phyloP scores from a whole-genome alignment of 1,140 invertebrate genomes.

The Cydia splendana region DNA sequence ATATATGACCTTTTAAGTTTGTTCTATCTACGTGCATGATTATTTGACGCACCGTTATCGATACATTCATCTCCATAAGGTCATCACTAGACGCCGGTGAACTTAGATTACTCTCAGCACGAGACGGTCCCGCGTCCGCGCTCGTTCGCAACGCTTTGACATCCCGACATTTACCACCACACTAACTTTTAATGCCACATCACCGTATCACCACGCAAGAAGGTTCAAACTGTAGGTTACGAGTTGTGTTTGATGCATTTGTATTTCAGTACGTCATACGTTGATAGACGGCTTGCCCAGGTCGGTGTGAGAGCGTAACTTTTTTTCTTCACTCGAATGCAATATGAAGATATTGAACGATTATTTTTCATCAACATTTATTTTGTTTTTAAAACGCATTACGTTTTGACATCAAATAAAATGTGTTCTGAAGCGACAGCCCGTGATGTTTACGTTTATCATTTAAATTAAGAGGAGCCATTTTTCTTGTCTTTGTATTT shows the following conservation, averaged over 20 bases:
- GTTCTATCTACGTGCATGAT: neutral
- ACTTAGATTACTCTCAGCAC: constrained; percentile 77
- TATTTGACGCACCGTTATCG: constrained; percentile 42
- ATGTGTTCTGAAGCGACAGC: constrained; percentile 27
- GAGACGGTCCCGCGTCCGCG: constrained; percentile 76
- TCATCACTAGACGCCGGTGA: constrained; percentile 63
- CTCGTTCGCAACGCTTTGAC: constrained; percentile 78
- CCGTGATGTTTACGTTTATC: constrained; percentile 22
- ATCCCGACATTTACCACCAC: constrained; percentile 67
- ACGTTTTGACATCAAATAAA: constrained; percentile 46
- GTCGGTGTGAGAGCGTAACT: constrained; percentile 51
- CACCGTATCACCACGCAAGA: constrained; percentile 42
- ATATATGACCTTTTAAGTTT: neutral
- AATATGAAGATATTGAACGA: constrained; percentile 76
- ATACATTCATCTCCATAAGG: constrained; percentile 42
- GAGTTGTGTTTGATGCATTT: constrained; percentile 21
- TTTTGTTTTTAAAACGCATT: constrained; percentile 43
- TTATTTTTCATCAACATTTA: constrained; percentile 55
- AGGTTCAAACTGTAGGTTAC: constrained; percentile 22
- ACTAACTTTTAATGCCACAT: constrained; percentile 35
- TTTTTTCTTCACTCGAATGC: constrained; percentile 64
- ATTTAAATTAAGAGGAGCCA: constrained; percentile 8
- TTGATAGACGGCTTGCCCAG: constrained; percentile 69
- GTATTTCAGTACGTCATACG: constrained; percentile 63
- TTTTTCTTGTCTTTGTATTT: constrained; percentile 24